Evolutionary conservation across 2,888 invertebrate genomes (phyloP).

Genomic region (Hirudinaria manillensis): DNA sequence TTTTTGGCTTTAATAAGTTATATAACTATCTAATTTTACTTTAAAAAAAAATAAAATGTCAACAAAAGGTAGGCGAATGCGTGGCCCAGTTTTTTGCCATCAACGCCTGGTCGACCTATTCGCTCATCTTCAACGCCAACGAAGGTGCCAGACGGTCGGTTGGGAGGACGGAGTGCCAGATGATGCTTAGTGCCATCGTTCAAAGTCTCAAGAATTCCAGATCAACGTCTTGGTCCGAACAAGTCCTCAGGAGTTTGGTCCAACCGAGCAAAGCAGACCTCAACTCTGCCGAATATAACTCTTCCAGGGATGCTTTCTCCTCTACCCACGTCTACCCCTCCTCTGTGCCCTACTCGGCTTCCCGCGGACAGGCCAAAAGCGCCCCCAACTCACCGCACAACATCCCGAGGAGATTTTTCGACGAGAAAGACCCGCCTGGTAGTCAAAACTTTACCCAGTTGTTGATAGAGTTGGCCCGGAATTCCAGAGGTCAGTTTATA

Average conservation of each 20-base stretch:
- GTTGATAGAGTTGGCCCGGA: background rate
- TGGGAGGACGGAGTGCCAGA: slow-evolving; percentile 60
- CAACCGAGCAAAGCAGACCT: background rate
- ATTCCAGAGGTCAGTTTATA: background rate
- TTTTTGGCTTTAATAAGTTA: no score
- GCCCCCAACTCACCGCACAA: background rate
- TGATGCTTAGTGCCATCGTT: slow-evolving; percentile 68
- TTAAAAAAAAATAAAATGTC: no score
- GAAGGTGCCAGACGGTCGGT: slow-evolving; percentile 28
- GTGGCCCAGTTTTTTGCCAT: slow-evolving; percentile 42
- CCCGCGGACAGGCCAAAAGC: background rate
- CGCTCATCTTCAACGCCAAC: slow-evolving; percentile 45
- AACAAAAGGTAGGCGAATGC: slow-evolving; percentile 46
- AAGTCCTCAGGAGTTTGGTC: background rate
- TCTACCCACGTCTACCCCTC: background rate
- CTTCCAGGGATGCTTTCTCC: no score
- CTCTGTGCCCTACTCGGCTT: background rate
- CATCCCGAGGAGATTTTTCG: slow-evolving; percentile 6
- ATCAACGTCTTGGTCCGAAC: background rate
- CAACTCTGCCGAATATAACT: background rate
- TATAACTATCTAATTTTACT: no score
- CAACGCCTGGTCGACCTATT: slow-evolving; percentile 46
- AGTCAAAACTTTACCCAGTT: background rate
- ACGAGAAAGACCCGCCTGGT: slow-evolving; percentile 2
- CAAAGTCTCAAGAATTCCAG: slow-evolving; percentile 43